These are phyloP conservation scores for Brachionus koreanus DNA, from an alignment of 1,140 invertebrate genomes.

Conservation along the genomic window DNA sequence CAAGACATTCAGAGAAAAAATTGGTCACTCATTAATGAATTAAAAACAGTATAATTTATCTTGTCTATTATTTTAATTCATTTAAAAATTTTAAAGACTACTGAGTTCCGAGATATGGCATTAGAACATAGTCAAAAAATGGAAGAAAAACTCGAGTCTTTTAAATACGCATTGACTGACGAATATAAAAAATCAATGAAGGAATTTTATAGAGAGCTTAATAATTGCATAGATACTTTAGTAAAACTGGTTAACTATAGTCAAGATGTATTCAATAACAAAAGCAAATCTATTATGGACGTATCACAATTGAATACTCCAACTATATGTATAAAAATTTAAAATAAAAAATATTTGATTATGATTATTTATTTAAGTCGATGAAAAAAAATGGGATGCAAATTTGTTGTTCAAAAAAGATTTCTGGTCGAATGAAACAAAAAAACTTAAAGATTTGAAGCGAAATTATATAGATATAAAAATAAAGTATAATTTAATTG, in stretches of 20 bases:
- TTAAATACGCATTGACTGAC: not conserved
- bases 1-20: not conserved
- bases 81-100: not conserved
- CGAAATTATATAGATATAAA: not conserved
- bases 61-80: not conserved
- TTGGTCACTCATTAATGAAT: not conserved
- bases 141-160: not conserved
- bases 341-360: not conserved
- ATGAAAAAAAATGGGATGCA: conserved; percentile 27
- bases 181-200: not conserved
- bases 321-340: not conserved
- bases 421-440: not conserved
- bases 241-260: not conserved
- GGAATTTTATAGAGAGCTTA: conserved; percentile 7
- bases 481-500: not conserved
- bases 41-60: not conserved
- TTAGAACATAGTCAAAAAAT: not conserved
- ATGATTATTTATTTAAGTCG: not conserved
- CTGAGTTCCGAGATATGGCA: not conserved
- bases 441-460: not conserved
- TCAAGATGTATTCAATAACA: conserved; percentile 3
- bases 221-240: not conserved
- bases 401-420: conserved; percentile 8
- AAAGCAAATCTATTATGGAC: not conserved
- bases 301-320: not conserved